Evolutionary conservation across 2,888 invertebrate genomes (phyloP).

Genomic region (Podabrus alpinus): DNA sequence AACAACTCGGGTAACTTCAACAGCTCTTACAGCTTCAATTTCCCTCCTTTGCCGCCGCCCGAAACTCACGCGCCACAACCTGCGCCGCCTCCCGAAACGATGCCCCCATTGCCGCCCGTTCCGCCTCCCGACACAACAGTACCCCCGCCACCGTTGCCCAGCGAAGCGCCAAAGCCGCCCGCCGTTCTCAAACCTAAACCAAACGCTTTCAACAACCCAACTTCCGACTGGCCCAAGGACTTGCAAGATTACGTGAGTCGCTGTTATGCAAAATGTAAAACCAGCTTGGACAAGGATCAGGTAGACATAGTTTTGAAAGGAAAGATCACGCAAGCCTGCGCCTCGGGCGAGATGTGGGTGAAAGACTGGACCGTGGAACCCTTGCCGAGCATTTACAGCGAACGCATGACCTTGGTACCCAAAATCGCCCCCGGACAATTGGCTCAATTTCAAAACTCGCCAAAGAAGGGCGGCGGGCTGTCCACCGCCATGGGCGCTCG

Average conservation of each 20-base stretch:
- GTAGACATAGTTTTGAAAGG: conserved; percentile 94
- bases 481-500: conserved; percentile 64
- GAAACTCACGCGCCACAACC: conserved; percentile 56
- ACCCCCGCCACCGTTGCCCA: conserved; percentile 60
- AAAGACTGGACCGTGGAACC: conserved; percentile 96
- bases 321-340: conserved; percentile 88
- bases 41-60: conserved; percentile 59
- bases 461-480: conserved; percentile 55
- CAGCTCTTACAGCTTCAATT: conserved; percentile 47
- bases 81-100: conserved; percentile 59
- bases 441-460: conserved; percentile 63
- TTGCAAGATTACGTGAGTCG: conserved; percentile 86
- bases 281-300: conserved; percentile 88
- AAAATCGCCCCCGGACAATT: conserved; percentile 64
- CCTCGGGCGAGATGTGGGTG: conserved; percentile 83
- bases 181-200: conserved; percentile 41
- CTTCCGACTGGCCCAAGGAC: conserved; percentile 78
- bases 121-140: conserved; percentile 48
- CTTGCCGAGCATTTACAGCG: conserved; percentile 84
- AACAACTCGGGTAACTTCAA: conserved; percentile 43
- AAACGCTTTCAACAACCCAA: conserved; percentile 59
- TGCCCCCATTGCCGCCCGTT: conserved; percentile 61
- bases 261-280: conserved; percentile 89
- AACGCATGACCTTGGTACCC: conserved; percentile 69
- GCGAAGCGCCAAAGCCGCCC: conserved; percentile 42